Percentiles rank a stretch among this genome's conserved stretches.
These are phyloP conservation scores for Tipula lateralis DNA, from an alignment of 2,888 invertebrate genomes.

Conservation along the genomic window DNA sequence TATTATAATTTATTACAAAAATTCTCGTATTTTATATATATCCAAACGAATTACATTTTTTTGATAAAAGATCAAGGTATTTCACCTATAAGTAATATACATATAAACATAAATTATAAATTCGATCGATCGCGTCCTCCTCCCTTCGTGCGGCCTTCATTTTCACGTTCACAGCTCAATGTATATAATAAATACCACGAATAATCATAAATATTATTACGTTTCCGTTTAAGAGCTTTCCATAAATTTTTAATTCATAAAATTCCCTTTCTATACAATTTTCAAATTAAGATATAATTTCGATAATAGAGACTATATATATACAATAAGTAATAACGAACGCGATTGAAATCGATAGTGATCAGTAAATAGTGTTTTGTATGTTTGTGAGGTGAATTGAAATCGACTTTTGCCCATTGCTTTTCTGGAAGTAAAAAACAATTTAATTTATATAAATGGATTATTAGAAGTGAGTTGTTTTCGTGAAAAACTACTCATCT, in stretches of 20 bases:
- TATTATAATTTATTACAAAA: neutral
- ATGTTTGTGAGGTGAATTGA: neutral
- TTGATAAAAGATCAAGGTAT: conserved; percentile 1
- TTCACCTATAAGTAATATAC: neutral
- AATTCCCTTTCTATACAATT: neutral
- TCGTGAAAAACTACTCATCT: neutral
- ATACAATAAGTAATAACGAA: neutral
- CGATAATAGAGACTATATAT: neutral
- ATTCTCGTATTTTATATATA: too few species aligned
- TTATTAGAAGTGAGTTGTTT: neutral
- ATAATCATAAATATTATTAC: neutral
- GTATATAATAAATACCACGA: neutral
- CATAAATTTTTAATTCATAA: neutral
- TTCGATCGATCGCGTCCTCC: neutral
- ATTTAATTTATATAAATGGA: conserved; percentile 11
- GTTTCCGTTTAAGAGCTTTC: conserved; percentile 1
- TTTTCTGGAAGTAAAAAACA: neutral
- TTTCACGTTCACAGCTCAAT: neutral
- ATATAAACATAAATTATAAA: neutral
- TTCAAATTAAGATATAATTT: neutral
- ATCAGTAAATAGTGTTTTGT: neutral
- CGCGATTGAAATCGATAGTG: conserved; percentile 19
- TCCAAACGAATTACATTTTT: neutral
- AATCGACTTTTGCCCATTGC: conserved; percentile 1
- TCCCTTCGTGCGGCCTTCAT: neutral